phyloP scores from a whole-genome alignment of 2,888 invertebrate species.

The Melieria crassipennis region DNA sequence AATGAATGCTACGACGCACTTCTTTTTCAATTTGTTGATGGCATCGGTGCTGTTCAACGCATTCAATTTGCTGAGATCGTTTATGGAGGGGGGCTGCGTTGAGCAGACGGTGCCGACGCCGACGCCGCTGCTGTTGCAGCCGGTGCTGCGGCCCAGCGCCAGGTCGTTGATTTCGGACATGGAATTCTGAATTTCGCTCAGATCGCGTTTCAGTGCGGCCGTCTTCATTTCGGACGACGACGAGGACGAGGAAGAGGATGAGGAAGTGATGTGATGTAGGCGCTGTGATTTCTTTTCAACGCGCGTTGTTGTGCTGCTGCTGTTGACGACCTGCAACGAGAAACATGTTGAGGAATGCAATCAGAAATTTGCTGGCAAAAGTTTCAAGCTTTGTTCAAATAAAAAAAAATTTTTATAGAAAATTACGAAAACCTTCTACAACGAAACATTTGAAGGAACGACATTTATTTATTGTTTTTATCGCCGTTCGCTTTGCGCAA shows the following conservation, averaged over 20 bases:
- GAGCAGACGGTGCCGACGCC: conserved; percentile 40
- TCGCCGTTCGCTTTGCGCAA: no score
- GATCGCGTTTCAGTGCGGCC: conserved; percentile 83
- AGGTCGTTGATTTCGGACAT: conserved; percentile 89
- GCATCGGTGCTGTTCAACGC: conserved; percentile 58
- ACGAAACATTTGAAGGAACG: no score
- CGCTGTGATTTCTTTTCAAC: conserved; percentile 65
- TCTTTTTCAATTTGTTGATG: conserved; percentile 59
- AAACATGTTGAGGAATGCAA: no score
- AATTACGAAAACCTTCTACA: no score
- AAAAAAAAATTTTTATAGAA: no score
- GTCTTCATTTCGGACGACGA: conserved; percentile 80
- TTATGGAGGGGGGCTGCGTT: conserved; percentile 56
- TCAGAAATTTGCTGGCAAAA: no score
- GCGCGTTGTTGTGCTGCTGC: conserved; percentile 66
- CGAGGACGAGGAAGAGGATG: conserved; percentile 68
- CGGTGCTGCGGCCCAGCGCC: conserved; percentile 55
- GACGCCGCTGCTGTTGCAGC: conserved; percentile 36
- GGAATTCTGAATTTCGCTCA: conserved; percentile 75
- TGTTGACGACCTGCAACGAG: conserved; percentile 62
- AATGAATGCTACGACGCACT: conserved; percentile 48
- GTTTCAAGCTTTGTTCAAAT: no score
- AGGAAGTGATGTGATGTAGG: conserved; percentile 63
- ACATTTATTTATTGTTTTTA: no score
- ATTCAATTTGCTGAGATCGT: conserved; percentile 56